phyloP scores from a whole-genome alignment of 2,888 invertebrate genomes.

The Agrilus cyanescens region DNA sequence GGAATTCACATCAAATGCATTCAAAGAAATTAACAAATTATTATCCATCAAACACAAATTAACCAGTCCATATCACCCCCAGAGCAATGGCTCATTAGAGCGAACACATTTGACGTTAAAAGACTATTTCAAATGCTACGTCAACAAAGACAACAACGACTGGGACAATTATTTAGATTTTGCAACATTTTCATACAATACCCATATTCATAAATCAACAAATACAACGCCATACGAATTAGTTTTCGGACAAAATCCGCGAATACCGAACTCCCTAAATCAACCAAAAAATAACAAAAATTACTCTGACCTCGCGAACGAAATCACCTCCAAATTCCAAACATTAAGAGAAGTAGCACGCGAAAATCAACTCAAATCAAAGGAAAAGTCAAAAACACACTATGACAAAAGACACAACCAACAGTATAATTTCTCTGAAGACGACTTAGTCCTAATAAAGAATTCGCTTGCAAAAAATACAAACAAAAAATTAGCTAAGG shows the following conservation, averaged over 20 bases:
- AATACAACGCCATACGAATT: background rate
- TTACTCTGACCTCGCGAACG: slow-evolving; percentile 5
- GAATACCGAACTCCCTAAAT: slow-evolving; percentile 7
- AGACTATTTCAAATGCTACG: slow-evolving; percentile 1
- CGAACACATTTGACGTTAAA: slow-evolving; percentile 4
- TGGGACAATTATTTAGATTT: slow-evolving; percentile 3
- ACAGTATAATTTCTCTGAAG: slow-evolving; percentile 2
- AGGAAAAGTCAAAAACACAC: slow-evolving; percentile 7
- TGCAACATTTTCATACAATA: background rate
- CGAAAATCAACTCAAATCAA: slow-evolving; percentile 8
- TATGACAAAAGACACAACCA: slow-evolving; percentile 2
- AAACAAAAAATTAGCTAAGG: slow-evolving; percentile 6
- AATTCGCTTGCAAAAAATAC: slow-evolving; percentile 4
- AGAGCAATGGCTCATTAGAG: slow-evolving; percentile 5
- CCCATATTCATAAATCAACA: slow-evolving; percentile 2
- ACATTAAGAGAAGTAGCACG: slow-evolving; percentile 5
- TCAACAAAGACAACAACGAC: background rate
- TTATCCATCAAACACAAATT: background rate
- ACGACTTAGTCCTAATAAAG: slow-evolving; percentile 3
- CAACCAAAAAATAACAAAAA: slow-evolving; percentile 5
- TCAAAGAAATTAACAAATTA: slow-evolving; percentile 8
- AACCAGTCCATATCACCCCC: no score
- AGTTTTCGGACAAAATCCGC: slow-evolving; percentile 6
- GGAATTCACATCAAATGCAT: slow-evolving; percentile 1
- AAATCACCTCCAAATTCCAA: slow-evolving; percentile 7